Evolutionary conservation across 2,113 vertebrate genomes (phyloP).

Genomic region (Pygoscelis adeliae): DNA sequence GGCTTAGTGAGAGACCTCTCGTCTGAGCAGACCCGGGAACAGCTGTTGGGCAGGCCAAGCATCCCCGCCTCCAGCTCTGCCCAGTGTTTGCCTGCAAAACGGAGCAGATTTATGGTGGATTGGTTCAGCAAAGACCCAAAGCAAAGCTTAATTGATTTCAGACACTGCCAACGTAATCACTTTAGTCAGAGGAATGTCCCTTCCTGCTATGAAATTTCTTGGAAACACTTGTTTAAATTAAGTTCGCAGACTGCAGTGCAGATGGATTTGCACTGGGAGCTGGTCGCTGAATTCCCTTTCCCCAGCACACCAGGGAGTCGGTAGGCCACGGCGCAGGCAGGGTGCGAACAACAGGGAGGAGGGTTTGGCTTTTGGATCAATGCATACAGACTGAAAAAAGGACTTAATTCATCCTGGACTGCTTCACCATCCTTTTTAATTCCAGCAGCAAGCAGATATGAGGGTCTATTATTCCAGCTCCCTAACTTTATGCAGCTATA

Average conservation of each 20-base stretch:
- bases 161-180: background rate
- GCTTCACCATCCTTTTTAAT: background rate
- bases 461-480: background rate
- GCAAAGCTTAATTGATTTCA: background rate
- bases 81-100: background rate
- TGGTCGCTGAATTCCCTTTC: background rate
- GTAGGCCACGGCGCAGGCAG: background rate
- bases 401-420: background rate
- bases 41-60: background rate
- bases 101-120: background rate
- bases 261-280: background rate
- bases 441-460: background rate
- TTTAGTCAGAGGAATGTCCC: background rate
- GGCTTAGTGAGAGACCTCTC: background rate
- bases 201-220: background rate
- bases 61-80: background rate
- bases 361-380: background rate
- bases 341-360: background rate
- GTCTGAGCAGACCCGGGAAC: background rate
- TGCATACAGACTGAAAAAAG: rapidly evolving
- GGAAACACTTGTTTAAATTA: background rate
- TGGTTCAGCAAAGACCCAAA: background rate
- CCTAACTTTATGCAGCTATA: too few species aligned
- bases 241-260: background rate
- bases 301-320: background rate